Percentiles rank a stretch among this genome's conserved stretches.
These are phyloP conservation scores for Epinotia brunnichana DNA, from an alignment of 2,888 invertebrate species.

Conservation along the genomic window DNA sequence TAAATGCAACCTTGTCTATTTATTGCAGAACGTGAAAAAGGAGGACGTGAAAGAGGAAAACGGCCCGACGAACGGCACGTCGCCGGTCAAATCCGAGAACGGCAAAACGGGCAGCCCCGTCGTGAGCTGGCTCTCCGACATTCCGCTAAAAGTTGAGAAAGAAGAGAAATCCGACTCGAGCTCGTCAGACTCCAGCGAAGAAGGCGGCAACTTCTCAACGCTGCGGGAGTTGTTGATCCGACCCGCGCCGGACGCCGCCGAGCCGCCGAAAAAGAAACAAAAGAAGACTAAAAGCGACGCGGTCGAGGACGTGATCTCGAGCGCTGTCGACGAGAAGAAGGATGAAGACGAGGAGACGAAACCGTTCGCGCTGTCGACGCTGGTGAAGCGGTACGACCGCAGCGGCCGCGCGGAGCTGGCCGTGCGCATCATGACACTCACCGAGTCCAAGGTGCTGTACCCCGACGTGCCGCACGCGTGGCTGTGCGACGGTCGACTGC, in stretches of 20 bases:
- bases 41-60: constrained; percentile 80
- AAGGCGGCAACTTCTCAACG: constrained; percentile 91
- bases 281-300: constrained; percentile 86
- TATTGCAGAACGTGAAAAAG: constrained; percentile 75
- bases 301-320: constrained; percentile 91
- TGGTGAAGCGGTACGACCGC: constrained; percentile 71
- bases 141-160: constrained; percentile 69
- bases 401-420: constrained; percentile 82
- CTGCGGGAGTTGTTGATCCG: constrained; percentile 91
- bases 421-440: constrained; percentile 92
- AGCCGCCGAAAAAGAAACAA: constrained; percentile 79
- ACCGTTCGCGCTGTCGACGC: constrained; percentile 69
- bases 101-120: constrained; percentile 70
- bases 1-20: background rate
- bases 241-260: constrained; percentile 84
- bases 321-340: constrained; percentile 87
- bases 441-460: constrained; percentile 90
- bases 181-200: constrained; percentile 85
- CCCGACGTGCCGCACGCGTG: constrained; percentile 96
- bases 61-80: constrained; percentile 73
- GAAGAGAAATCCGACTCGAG: constrained; percentile 82
- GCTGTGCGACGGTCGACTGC: constrained; percentile 95
- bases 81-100: constrained; percentile 76
- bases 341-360: constrained; percentile 74
- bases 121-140: constrained; percentile 74